Evolutionary conservation across 2,888 invertebrate genomes (phyloP).

Genomic region (Alloplasta piceator): DNA sequence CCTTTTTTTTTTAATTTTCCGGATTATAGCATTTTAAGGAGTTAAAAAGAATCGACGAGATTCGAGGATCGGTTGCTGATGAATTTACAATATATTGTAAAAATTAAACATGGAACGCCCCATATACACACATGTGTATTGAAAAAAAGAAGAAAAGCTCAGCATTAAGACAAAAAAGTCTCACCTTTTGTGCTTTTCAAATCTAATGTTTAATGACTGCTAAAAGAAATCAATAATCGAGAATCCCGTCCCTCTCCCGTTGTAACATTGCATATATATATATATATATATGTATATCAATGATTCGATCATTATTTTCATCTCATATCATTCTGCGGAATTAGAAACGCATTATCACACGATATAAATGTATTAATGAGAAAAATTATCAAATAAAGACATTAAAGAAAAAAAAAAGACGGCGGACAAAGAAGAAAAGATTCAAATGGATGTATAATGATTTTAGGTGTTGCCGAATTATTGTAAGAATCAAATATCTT

Average conservation of each 20-base stretch:
- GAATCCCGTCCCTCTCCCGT: slow-evolving; percentile 5
- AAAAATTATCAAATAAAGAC: slow-evolving; percentile 15
- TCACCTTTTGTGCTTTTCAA: no score
- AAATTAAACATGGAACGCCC: no score
- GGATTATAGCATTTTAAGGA: no score
- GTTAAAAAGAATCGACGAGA: no score
- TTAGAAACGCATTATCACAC: slow-evolving; percentile 36
- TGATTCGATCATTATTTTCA: slow-evolving; percentile 14
- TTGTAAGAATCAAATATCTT: slow-evolving; percentile 64
- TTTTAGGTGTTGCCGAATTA: slow-evolving; percentile 54
- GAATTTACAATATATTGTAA: no score
- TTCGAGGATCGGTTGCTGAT: no score
- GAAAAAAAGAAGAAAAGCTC: slow-evolving; percentile 2
- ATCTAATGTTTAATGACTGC: neutral
- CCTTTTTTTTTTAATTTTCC: no score
- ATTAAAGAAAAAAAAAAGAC: slow-evolving; percentile 5
- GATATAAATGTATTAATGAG: slow-evolving; percentile 49
- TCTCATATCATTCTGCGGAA: slow-evolving; percentile 43
- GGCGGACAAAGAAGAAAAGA: slow-evolving; percentile 19
- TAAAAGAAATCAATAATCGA: slow-evolving; percentile 29
- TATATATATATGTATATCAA: slow-evolving; percentile 23
- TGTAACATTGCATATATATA: neutral
- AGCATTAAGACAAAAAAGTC: neutral
- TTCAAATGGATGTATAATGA: slow-evolving; percentile 51
- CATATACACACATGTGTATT: neutral